Conservation (phyloP, 23 tunicate species). For the Clavelina lepadiformis region DNA sequence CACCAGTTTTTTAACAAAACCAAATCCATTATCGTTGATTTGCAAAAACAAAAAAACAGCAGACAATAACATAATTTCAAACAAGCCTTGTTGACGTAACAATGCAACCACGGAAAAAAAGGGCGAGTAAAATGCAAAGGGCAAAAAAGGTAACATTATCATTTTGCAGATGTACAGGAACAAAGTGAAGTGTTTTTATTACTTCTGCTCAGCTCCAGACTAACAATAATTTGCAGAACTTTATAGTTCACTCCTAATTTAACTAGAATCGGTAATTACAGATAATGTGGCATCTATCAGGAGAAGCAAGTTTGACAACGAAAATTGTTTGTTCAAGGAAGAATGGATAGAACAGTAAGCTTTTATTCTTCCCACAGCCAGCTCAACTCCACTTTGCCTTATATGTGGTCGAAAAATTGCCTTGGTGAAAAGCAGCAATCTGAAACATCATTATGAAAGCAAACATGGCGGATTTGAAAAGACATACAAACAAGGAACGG, state of each 20-base stretch:
- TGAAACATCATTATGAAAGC: conserved; percentile 2
- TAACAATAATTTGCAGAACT: conserved; percentile 2
- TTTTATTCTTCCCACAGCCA: conserved; percentile 4
- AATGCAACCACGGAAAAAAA: conserved; percentile 4
- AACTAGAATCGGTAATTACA: neutral
- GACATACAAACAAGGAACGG: conserved; percentile 1
- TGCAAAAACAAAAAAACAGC: too few relatives aligned
- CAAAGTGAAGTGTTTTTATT: conserved; percentile 2
- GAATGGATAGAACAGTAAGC: conserved; percentile 3
- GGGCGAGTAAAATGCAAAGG: neutral
- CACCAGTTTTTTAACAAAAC: too few relatives aligned
- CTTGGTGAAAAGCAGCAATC: conserved; percentile 3
- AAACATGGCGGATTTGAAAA: conserved; percentile 3
- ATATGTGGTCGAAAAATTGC: neutral
- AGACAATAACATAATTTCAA: neutral
- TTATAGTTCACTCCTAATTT: conserved; percentile 3
- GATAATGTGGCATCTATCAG: neutral
- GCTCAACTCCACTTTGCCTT: conserved; percentile 5
- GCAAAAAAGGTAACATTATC: neutral
- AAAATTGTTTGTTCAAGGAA: conserved; percentile 2
- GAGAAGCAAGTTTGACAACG: neutral
- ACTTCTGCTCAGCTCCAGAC: neutral
- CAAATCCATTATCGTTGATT: too few relatives aligned
- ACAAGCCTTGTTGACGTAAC: conserved; percentile 3
- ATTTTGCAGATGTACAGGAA: conserved; percentile 3